A percentile compares a stretch with the other conserved stretches of the same genome.
Conservation (phyloP, 2,888 invertebrate genomes). For the Leptura quadrifasciata region DNA sequence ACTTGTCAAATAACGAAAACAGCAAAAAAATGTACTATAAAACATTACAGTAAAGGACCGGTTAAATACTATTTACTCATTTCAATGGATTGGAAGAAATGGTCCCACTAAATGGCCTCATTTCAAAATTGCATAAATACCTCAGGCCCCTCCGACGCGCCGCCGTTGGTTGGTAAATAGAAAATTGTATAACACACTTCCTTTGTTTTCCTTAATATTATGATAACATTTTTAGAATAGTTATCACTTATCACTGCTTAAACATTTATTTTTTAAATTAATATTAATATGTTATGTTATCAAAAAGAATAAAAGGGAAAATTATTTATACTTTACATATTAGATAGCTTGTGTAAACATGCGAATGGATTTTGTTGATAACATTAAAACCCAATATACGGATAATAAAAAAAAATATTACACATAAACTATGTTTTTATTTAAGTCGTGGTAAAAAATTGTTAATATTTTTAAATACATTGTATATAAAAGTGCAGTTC, state of each 20-base stretch:
- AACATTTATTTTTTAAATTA: conserved; percentile 36
- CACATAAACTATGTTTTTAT: neutral
- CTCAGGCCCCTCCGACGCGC: too few species aligned
- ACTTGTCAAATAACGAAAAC: too few species aligned
- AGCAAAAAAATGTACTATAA: too few species aligned
- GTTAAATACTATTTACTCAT: too few species aligned
- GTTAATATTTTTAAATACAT: too few species aligned
- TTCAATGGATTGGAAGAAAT: too few species aligned
- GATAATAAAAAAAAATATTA: conserved; percentile 18
- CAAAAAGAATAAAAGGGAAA: conserved; percentile 28
- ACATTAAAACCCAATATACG: conserved; percentile 9
- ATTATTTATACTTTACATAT: conserved; percentile 26
- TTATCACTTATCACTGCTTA: conserved; percentile 21
- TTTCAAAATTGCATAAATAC: too few species aligned
- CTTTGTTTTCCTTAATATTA: neutral
- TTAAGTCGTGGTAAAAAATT: neutral
- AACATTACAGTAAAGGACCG: too few species aligned
- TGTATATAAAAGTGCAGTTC: too few species aligned
- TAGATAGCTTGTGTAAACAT: conserved; percentile 36
- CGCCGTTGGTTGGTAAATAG: neutral
- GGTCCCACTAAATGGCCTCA: too few species aligned
- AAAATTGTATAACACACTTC: neutral
- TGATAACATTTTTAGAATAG: conserved; percentile 4
- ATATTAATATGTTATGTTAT: conserved; percentile 22
- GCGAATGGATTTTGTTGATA: conserved; percentile 24